Percentiles rank a stretch among this genome's conserved stretches.
phyloP scores from a whole-genome alignment of 2,113 vertebrate species.

The Sakesphorus luctuosus region DNA sequence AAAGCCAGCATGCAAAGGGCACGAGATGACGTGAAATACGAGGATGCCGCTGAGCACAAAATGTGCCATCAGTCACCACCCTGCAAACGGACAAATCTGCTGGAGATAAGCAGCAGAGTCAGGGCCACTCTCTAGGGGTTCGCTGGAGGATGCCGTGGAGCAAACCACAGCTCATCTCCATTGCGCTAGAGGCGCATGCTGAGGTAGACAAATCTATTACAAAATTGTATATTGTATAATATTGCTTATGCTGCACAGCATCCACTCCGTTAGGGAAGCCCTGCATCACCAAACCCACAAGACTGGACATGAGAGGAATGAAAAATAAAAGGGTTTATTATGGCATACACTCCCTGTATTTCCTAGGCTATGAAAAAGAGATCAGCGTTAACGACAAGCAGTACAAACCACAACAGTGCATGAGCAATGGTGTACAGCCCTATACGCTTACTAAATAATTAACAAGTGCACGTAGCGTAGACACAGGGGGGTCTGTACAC shows the following conservation, averaged over 20 bases:
- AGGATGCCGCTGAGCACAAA: background rate
- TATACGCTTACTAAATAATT: accelerated
- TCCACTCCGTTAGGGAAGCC: background rate
- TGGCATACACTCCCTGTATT: background rate
- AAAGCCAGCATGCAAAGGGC: background rate
- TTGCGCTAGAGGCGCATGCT: background rate
- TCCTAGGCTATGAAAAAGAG: background rate
- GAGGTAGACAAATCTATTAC: background rate
- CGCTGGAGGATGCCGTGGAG: background rate
- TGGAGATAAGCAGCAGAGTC: background rate
- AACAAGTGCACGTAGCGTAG: accelerated
- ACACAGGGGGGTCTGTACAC: accelerated
- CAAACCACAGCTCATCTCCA: background rate
- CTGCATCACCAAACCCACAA: background rate
- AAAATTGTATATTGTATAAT: background rate
- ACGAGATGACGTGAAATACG: background rate
- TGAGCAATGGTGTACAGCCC: background rate
- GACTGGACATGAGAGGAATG: background rate
- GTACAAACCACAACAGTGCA: background rate
- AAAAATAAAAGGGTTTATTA: background rate
- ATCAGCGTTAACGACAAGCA: background rate
- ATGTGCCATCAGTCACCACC: background rate
- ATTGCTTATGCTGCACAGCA: background rate
- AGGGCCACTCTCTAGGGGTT: background rate
- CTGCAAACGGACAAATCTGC: background rate